Base-by-base conservation (phyloP, 2,797 vertebrate species). In the Schizopygopsis malacanthus region DNA sequence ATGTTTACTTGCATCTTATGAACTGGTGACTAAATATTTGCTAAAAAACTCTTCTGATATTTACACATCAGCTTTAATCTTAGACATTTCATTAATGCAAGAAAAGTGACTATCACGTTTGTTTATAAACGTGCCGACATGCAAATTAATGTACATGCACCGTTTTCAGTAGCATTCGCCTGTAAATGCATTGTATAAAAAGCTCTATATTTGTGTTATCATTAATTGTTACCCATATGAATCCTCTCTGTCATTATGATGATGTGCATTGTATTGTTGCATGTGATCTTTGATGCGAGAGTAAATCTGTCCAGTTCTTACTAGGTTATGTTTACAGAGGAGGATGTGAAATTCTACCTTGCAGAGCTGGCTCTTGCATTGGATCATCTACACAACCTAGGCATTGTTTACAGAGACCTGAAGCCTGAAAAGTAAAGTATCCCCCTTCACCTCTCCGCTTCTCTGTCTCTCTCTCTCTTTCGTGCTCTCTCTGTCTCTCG, bases 311-410 rank as follows among this genome's bases (percentile, higher is more conserved):
- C 96, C 96, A 97, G 97, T 98, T 98, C 96, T 97, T 97, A 97
- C 95, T 96, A 99, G 98, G 98, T 99, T 97, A 98, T 99, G 96
- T 99, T 99, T 98, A 99, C 98, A 97, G 98, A 99, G 96, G 98
- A 99, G 97, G 98, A 99, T 97, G 98, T 99, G 96, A 99, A 99
- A 97, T 99, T 99, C 96, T 99, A 99, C 97, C 97, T 99, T 95
- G 98, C 98, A 96, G 98, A 99, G 95, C 96, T 99, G 95, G 97
- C 97, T 93, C 97, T 99, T 94, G 98, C 98, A 94, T 96, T 99
- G 92, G 97, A 99, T 96, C 98, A 99, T 93, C 97, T 99, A 91
- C 98, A 99, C 96, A 97, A 92, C 95, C 96, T 99, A 96, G 98
- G 98, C 94, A 99, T 99, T 96, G 97, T 99, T 92, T 99, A 99